A percentile compares a stretch with the other conserved stretches of the same genome.
Evolutionary conservation across 2,888 invertebrate species (phyloP).

Genomic region (Apamea sordens): DNA sequence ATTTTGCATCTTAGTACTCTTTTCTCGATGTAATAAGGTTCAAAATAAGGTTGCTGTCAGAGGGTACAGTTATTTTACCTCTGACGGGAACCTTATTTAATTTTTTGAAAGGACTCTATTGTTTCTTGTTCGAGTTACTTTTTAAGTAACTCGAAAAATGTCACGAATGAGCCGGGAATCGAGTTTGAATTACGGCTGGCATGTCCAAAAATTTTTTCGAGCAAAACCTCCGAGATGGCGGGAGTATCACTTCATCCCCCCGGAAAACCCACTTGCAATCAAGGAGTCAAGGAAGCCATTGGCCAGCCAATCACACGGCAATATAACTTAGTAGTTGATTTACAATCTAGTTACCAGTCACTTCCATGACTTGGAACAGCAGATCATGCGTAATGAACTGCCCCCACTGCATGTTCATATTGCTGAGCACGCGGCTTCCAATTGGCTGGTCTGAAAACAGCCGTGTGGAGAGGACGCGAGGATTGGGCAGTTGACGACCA

Average conservation of each 20-base stretch:
- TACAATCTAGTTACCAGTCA: slow-evolving; percentile 79
- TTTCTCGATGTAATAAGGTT: not conserved
- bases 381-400: slow-evolving; percentile 94
- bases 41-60: not conserved
- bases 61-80: not conserved
- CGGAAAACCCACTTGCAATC: not conserved
- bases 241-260: not conserved
- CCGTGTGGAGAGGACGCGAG: slow-evolving; percentile 91
- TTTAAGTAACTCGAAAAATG: not conserved
- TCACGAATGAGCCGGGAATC: not conserved
- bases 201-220: not conserved
- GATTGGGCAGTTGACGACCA: slow-evolving; percentile 91
- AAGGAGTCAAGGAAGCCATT: not conserved
- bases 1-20: not conserved
- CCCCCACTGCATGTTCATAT: slow-evolving; percentile 93
- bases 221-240: not conserved
- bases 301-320: not conserved
- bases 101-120: not conserved
- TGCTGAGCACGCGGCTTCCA: slow-evolving; percentile 88
- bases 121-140: not conserved
- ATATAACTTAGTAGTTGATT: not conserved
- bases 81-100: not conserved
- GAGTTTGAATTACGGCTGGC: not conserved
- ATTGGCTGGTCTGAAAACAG: slow-evolving; percentile 89
- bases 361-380: slow-evolving; percentile 91